Evolutionary conservation across 2,888 invertebrate species (phyloP).

Genomic region (Leptinotarsa rubiginosa): DNA sequence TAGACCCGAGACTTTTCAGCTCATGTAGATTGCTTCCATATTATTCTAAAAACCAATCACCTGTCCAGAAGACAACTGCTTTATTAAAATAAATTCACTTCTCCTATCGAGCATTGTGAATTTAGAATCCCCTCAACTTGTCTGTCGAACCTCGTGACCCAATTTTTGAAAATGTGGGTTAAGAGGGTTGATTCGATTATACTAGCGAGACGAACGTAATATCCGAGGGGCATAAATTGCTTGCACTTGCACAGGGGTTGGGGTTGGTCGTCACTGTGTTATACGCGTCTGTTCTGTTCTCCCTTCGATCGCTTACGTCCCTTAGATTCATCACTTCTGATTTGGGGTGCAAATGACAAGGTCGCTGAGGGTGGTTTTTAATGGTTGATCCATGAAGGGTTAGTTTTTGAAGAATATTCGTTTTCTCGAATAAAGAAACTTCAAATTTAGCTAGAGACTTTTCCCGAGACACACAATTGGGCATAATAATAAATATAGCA

Average conservation of each 20-base stretch:
- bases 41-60: too few species aligned
- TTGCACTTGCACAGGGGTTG: slow-evolving; percentile 40
- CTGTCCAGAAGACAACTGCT: too few species aligned
- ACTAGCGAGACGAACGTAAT: slow-evolving; percentile 39
- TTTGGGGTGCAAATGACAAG: slow-evolving; percentile 14
- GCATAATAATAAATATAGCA: too few species aligned
- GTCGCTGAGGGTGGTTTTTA: slow-evolving; percentile 1
- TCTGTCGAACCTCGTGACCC: slow-evolving; percentile 26
- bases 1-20: too few species aligned
- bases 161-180: slow-evolving; percentile 38
- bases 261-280: slow-evolving; percentile 37
- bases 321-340: slow-evolving; percentile 22
- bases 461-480: too few species aligned
- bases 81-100: too few species aligned
- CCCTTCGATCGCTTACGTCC: slow-evolving; percentile 25
- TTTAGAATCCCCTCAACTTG: background rate
- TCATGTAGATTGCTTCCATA: too few species aligned
- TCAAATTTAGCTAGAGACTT: too few species aligned
- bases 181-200: slow-evolving; percentile 43
- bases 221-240: slow-evolving; percentile 42
- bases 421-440: too few species aligned
- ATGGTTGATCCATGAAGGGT: background rate
- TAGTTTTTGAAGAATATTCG: background rate
- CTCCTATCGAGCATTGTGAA: background rate
- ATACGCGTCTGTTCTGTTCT: slow-evolving; percentile 17